Conservation (phyloP, 2,888 invertebrate genomes). For the Globia sparganii region DNA sequence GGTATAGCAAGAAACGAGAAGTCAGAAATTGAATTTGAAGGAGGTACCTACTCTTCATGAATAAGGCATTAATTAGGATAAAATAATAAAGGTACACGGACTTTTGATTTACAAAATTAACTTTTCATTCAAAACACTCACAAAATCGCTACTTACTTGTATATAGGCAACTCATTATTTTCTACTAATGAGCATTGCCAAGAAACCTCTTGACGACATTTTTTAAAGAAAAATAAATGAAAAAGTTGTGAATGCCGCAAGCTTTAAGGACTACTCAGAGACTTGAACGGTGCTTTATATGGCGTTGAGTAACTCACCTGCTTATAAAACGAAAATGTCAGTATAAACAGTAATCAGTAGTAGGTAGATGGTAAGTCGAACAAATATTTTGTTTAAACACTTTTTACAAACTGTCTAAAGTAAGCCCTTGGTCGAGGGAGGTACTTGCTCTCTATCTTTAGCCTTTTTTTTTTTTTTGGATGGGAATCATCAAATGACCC, state of each 20-base stretch:
- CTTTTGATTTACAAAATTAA: constrained; percentile 41
- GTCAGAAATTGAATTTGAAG: constrained; percentile 1
- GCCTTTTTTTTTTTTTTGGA: too few species aligned
- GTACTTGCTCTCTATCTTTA: too few species aligned
- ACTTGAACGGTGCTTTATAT: constrained; percentile 60
- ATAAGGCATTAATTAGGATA: constrained; percentile 43
- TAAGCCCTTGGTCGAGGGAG: too few species aligned
- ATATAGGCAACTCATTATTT: constrained; percentile 63
- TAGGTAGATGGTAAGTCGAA: constrained; percentile 3
- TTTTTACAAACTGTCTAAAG: not conserved
- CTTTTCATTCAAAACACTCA: constrained; percentile 29
- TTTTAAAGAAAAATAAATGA: constrained; percentile 61
- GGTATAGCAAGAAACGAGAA: not conserved
- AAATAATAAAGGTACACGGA: constrained; percentile 16
- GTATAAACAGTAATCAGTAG: constrained; percentile 20
- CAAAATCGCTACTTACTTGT: constrained; percentile 52
- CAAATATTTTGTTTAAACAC: not conserved
- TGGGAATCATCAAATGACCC: too few species aligned
- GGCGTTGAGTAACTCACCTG: constrained; percentile 59
- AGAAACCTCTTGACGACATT: constrained; percentile 59
- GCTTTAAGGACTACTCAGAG: constrained; percentile 63
- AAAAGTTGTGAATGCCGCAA: constrained; percentile 63
- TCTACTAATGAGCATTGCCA: constrained; percentile 63
- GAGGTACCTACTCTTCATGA: not conserved
- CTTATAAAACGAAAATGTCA: constrained; percentile 46